These are phyloP conservation scores for Cherax destructor DNA, from an alignment of 1,140 invertebrate genomes.

Conservation along the genomic window DNA sequence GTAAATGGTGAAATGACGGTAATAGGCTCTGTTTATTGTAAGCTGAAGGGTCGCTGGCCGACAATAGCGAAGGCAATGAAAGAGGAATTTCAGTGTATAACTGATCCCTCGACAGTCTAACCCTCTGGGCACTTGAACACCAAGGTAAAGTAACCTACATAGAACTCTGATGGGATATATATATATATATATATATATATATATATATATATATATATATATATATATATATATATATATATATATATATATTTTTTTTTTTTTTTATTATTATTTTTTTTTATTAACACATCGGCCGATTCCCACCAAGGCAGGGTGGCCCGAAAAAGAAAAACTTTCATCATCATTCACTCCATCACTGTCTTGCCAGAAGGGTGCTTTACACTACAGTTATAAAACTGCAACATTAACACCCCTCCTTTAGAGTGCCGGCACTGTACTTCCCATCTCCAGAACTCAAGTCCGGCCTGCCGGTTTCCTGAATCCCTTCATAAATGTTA, in stretches of 20 bases:
- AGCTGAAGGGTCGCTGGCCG: constrained; percentile 34
- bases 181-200: neutral
- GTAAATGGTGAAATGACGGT: constrained; percentile 35
- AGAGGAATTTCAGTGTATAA: constrained; percentile 34
- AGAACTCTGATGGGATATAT: neutral
- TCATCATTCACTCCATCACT: too few species aligned
- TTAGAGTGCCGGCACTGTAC: too few species aligned
- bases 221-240: neutral
- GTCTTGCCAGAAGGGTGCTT: too few species aligned
- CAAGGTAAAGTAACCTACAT: neutral
- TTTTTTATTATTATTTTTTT: too few species aligned
- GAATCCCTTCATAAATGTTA: too few species aligned
- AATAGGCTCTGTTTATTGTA: constrained; percentile 37
- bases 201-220: neutral
- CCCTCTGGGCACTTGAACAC: neutral
- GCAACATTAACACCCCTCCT: too few species aligned
- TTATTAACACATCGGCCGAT: too few species aligned
- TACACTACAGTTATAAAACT: too few species aligned
- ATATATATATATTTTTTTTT: neutral
- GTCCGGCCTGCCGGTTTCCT: too few species aligned
- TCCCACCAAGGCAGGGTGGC: too few species aligned
- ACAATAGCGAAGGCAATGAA: constrained; percentile 37
- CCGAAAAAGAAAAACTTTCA: too few species aligned
- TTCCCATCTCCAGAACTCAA: too few species aligned
- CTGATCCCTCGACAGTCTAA: neutral